Percentiles rank a stretch among this genome's conserved stretches.
Conservation (phyloP, 2,888 invertebrate genomes). For the Neocrepidodera transversa region DNA sequence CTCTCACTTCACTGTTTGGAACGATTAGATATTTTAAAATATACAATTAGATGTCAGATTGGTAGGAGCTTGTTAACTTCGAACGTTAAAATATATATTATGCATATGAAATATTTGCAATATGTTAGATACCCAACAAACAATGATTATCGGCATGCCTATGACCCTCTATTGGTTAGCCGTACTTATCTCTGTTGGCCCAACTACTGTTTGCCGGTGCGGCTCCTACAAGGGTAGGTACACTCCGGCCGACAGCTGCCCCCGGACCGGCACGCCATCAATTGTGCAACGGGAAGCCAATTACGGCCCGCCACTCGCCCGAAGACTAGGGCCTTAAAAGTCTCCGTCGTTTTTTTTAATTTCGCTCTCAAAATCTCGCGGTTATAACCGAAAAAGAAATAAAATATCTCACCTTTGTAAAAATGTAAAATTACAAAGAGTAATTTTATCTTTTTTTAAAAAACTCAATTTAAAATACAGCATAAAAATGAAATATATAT, state of each 20-base stretch:
- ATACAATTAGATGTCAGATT: too few relatives aligned
- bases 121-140: too few relatives aligned
- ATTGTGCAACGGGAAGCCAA: background rate
- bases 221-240: background rate
- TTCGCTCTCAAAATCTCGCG: background rate
- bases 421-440: background rate
- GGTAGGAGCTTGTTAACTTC: too few relatives aligned
- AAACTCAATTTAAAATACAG: background rate
- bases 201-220: background rate
- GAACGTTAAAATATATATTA: too few relatives aligned
- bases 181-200: background rate
- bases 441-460: background rate
- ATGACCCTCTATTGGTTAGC: background rate
- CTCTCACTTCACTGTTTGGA: too few relatives aligned
- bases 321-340: background rate
- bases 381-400: background rate
- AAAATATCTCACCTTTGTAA: background rate
- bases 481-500: background rate
- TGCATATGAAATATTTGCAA: too few relatives aligned
- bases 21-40: too few relatives aligned
- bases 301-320: background rate
- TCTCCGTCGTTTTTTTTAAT: background rate
- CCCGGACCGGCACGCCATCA: background rate
- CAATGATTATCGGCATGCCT: background rate
- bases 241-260: background rate